Evolutionary conservation across 2,797 vertebrate species (phyloP).

Genomic region (Ficedula albicollis): DNA sequence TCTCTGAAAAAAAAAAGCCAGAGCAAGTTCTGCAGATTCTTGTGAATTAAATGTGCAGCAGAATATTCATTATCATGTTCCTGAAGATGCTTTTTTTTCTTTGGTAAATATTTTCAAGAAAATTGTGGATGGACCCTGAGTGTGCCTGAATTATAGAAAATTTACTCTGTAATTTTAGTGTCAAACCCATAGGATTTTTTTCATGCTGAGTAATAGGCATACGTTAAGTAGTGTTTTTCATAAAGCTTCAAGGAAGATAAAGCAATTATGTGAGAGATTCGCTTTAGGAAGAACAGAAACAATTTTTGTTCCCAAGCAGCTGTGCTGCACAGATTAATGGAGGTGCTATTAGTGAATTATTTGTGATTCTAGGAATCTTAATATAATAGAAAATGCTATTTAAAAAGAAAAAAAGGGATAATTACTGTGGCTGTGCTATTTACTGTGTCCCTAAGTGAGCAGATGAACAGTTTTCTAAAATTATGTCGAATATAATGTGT

Average conservation of each 20-base stretch:
- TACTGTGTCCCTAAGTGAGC: neutral
- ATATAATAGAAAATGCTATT: neutral
- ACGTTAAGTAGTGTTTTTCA: neutral
- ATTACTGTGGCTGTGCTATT: neutral
- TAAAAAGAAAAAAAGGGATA: neutral
- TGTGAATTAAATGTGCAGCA: neutral
- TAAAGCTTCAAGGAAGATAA: neutral
- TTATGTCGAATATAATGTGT: neutral
- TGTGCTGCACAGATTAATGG: neutral
- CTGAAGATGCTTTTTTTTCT: neutral
- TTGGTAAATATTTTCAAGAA: neutral
- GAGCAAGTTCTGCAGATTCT: neutral
- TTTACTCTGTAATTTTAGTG: neutral
- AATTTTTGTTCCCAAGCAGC: neutral
- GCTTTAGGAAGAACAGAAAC: neutral
- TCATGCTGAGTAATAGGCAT: neutral
- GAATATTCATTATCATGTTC: neutral
- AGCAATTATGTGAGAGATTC: neutral
- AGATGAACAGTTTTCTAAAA: neutral
- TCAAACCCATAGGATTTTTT: neutral
- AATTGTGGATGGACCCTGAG: neutral
- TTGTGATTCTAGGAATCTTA: neutral
- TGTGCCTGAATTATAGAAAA: neutral
- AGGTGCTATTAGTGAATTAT: neutral
- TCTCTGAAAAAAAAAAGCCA: neutral